A percentile compares a stretch with the other conserved stretches of the same genome.
phyloP scores from a whole-genome alignment of 2,797 vertebrate species.

The Chelmon rostratus region DNA sequence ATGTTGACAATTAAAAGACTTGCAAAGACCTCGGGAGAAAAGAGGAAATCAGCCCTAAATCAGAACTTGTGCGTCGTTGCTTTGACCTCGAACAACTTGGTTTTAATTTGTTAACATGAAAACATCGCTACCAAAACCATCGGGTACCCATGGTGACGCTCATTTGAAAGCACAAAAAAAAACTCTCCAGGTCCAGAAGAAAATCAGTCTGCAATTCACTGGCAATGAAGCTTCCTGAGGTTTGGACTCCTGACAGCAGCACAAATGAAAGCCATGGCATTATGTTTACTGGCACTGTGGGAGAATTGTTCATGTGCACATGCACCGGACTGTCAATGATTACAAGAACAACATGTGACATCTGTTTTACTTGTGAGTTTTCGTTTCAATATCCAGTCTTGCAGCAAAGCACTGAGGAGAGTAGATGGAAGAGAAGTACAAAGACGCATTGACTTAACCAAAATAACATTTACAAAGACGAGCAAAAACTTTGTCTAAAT shows the following conservation, averaged over 20 bases:
- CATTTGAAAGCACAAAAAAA: slow-evolving; percentile 25
- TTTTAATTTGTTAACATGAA: slow-evolving; percentile 54
- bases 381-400: slow-evolving; percentile 41
- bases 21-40: neutral
- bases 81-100: slow-evolving; percentile 13
- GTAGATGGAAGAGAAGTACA: neutral
- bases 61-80: neutral
- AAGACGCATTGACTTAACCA: neutral
- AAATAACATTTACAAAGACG: neutral
- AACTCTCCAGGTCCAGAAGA: slow-evolving; percentile 25
- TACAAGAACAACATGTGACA: slow-evolving; percentile 69
- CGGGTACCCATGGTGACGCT: slow-evolving; percentile 11
- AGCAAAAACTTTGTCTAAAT: neutral
- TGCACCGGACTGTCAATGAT: slow-evolving; percentile 61
- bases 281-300: slow-evolving; percentile 59
- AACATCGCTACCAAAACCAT: slow-evolving; percentile 36
- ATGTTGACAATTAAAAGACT: neutral
- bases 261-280: slow-evolving; percentile 63
- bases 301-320: slow-evolving; percentile 52
- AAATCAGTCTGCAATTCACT: slow-evolving; percentile 46
- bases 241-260: slow-evolving; percentile 59
- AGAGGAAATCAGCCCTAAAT: neutral
- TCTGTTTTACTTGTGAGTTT: slow-evolving; percentile 61
- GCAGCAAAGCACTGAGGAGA: neutral
- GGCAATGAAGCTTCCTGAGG: slow-evolving; percentile 61